Evolutionary conservation across 2,797 vertebrate species (phyloP).

Genomic region (Squalus acanthias): DNA sequence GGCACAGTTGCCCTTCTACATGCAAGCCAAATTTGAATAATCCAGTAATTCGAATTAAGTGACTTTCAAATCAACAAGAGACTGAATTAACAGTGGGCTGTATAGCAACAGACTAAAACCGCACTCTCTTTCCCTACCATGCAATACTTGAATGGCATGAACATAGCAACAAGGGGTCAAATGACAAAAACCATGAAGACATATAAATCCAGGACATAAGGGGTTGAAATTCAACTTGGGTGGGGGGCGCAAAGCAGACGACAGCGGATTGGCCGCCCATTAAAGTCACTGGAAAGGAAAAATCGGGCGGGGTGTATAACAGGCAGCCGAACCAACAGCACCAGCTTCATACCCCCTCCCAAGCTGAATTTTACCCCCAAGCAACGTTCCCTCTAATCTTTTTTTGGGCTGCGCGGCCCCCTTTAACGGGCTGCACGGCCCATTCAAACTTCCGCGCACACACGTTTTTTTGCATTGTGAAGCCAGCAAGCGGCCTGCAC

Average conservation of each 20-base stretch:
- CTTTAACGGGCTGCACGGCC: no score
- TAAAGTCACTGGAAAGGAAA: background rate
- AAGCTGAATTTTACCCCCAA: background rate
- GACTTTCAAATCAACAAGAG: background rate
- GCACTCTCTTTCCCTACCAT: background rate
- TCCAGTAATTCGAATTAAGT: background rate
- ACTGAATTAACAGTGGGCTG: background rate
- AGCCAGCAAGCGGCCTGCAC: no score
- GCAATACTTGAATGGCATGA: background rate
- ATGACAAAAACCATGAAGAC: background rate
- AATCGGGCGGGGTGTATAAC: background rate
- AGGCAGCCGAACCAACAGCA: background rate
- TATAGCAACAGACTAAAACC: background rate
- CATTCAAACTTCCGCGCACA: no score
- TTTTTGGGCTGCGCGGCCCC: no score
- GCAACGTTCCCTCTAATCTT: no score
- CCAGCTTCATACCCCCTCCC: background rate
- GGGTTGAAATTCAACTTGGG: background rate
- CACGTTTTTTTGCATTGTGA: no score
- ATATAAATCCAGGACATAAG: background rate
- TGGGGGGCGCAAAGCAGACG: background rate
- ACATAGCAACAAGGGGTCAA: background rate
- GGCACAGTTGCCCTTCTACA: background rate
- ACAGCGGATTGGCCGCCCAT: background rate
- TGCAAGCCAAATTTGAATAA: background rate